Base-by-base conservation (phyloP, 2,113 vertebrate species). In the Channa argus region DNA sequence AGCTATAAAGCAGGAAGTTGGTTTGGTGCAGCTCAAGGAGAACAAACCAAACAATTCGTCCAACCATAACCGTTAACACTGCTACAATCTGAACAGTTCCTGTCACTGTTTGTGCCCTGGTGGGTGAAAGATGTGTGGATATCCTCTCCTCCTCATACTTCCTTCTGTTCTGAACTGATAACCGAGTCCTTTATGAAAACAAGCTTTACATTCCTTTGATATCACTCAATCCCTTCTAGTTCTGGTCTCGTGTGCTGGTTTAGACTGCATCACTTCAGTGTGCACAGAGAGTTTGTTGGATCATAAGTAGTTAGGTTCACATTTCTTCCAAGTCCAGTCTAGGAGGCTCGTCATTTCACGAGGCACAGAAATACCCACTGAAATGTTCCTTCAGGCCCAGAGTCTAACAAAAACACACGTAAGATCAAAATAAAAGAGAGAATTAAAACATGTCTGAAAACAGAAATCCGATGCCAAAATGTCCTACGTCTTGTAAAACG, bases 141-240 rank as follows among this genome's bases (percentile, higher is more conserved):
- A 74, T 91, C 89, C 87, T 85, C 79, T 74, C 84, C 85, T 65
- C 86, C 86, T 74, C 45, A 11, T 3, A 59, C 62, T 91, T 90
- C 88, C 88, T 71, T 44, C 85, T 91, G 88, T 76, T 79, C 53
- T 5, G 45, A 38, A 75, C 88, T 47, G 91, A 92, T 91, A 90
- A 88, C 51, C 8, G 8, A 10, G 39, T 63, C 14, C 15, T 36
- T 46, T 51, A 85, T 72, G 59, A 77, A 80, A 83, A 79, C 59
- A 74, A 49, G 37, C 61, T 60, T 43, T 53, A 72, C 81, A 71
- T 71, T 88, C 80, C 83, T 71, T 68, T 2, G 8, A 41, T 59
- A 8, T 79, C 63, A 65, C 43, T 71, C 60, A 37, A 45, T 14
- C 10, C 6, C 24, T 3, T 5, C 0, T 2, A 9, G 13, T 12